Base-by-base conservation (phyloP, 2,888 invertebrate genomes). In the Sturmia bella region DNA sequence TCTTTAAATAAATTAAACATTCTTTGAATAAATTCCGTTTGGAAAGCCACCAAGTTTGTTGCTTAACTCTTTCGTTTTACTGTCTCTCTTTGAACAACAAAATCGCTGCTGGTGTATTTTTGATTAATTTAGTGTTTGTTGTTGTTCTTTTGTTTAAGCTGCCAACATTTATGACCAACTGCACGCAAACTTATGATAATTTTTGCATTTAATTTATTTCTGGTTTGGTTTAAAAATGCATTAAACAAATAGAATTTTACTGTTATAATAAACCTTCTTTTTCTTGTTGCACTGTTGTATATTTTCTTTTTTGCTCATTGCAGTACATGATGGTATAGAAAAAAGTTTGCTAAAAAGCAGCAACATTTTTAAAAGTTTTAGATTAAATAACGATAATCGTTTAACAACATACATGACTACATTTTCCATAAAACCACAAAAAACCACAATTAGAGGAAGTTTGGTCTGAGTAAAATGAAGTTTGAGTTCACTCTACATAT, bases 301-400 rank as follows among this genome's bases (percentile, higher is more conserved):
- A n/a, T 17, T 41, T 24, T 17, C 39, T 11, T 17, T 39, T 32
- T 63, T 52, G 41, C 39, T 59, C 41, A 21, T 19, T 57, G 50
- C 50, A 59, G 9, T 50, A 54, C 50, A 61, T 56, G 68, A 24
- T 72, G 68, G 24, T 72, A 39, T 66, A 72, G 43, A 64, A 52
- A 56, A 7, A 68, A 48, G 48, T 19, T 32, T 24, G 52, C 11
- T 32, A 32, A 41, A 4, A 83, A 85, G 83, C 84, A 85, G 87
- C 85, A 85, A 86, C 86, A 87, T 89, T 88, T 78, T 82, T 82
- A 66, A 74, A 75, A 70, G 70, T 75, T 68, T 82, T 76, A 82
- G 78, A 88, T 88, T 87, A 88, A 88, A 87, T 87, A 89, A 87
- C 89, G 89, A 88, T 88, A 88, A 88, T 87, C 89, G 89, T 88